phyloP scores from a whole-genome alignment of 2,888 invertebrate genomes.

The Seira sanloemensis region DNA sequence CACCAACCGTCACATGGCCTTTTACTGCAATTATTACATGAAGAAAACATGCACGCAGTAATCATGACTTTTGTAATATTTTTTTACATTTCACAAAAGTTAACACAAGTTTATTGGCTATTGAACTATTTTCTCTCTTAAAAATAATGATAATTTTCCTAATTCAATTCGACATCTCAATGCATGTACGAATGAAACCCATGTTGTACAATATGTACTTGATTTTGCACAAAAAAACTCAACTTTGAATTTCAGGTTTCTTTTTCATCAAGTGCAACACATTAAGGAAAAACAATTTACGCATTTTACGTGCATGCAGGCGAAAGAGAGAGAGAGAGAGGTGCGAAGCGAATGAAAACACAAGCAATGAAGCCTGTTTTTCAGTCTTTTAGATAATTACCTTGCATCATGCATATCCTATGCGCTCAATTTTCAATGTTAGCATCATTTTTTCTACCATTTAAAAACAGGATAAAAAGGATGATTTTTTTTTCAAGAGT shows the following conservation, averaged over 20 bases:
- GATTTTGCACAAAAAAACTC: conserved; percentile 30
- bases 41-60: too few relatives aligned
- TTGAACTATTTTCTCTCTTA: conserved; percentile 37
- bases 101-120: conserved; percentile 13
- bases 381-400: conserved; percentile 36
- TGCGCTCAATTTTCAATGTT: too few relatives aligned
- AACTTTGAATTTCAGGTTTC: neutral
- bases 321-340: neutral
- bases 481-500: conserved; percentile 23
- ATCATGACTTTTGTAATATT: too few relatives aligned
- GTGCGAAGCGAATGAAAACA: conserved; percentile 41
- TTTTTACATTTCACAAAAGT: too few relatives aligned
- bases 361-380: conserved; percentile 42
- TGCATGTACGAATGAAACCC: too few relatives aligned
- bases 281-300: neutral
- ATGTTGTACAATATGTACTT: too few relatives aligned
- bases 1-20: too few relatives aligned
- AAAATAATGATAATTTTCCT: too few relatives aligned
- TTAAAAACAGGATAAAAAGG: too few relatives aligned
- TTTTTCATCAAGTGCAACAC: neutral
- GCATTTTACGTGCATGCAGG: neutral
- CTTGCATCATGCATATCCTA: conserved; percentile 37
- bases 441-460: too few relatives aligned
- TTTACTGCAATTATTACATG: too few relatives aligned
- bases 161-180: too few relatives aligned